Evolutionary conservation across 2,113 vertebrate species (phyloP), one percentile per base, ranked within the genome.

Genomic region (Lepus timidus): DNA sequence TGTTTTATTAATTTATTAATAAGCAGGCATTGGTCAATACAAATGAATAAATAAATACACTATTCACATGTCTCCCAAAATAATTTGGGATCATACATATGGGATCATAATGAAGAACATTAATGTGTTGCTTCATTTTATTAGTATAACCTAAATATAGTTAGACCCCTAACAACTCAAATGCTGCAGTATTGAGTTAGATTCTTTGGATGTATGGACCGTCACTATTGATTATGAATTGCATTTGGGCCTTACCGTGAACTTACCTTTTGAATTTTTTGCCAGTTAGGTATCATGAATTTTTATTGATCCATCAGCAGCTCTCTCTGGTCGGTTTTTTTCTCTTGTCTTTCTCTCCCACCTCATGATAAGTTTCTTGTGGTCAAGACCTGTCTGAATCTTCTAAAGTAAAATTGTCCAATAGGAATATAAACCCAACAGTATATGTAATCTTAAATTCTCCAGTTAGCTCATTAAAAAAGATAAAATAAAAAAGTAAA

Each of bases 251-350:
- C 12, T 20, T 44, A 44, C 44, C 33, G 58, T 71, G 62, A 95
- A 78, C 23, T 88, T 78, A 44, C 51, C 19, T 92, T 76, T 62
- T 19, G 44, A 29, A 39, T n/a, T 84, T 49, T 67, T 44, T 19
- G 20, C 27, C 31, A 31, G 7, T 74, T 75, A 51, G 20, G 64
- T 51, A 22, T 84, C 25, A 64, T 91, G 78, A 93, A 19, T 83
- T 90, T 92, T 90, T 96, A 90, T 17, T 79, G 51, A 68, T 79
- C 82, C n/a, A 73, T 83, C 13, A 61, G 23, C 51, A 62, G n/a
- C 67, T 90, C 11, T 73, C 74, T 58, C 23, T 73, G 13, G 62
- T 93, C 94, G 10, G 25, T 94, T 92, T 88, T 93, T 92, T 92
- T 65, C 86, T 78, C 55, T 73, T 31, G 52, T 79, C 27, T 62